A percentile compares a stretch with the other conserved stretches of the same genome.
Conservation (phyloP, 2,888 invertebrate genomes). For the Ypsolopha scabrella region DNA sequence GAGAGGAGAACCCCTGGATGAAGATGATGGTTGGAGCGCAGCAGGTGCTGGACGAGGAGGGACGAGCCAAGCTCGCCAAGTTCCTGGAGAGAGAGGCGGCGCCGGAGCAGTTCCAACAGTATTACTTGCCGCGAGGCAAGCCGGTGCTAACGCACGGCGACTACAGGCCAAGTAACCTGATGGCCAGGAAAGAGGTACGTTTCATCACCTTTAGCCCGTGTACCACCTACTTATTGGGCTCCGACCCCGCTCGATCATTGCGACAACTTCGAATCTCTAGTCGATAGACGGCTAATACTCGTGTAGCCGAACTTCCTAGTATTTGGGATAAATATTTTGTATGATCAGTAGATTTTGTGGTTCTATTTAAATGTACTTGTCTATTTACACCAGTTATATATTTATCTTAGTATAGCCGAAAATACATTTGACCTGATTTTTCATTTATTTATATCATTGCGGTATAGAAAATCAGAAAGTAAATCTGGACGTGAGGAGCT, state of each 20-base stretch:
- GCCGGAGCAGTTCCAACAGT: conserved; percentile 10
- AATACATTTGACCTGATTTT: no score
- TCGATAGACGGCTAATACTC: no score
- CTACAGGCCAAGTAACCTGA: conserved; percentile 32
- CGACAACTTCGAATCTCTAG: no score
- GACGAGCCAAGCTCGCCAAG: conserved; percentile 17
- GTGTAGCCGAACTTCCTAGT: no score
- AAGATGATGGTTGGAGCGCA: conserved; percentile 12
- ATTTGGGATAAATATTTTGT: neutral
- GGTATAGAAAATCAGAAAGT: no score
- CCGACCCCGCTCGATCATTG: no score
- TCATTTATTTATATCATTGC: no score
- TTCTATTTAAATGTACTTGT: neutral
- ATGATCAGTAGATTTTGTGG: neutral
- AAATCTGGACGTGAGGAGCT: no score
- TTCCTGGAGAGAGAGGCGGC: conserved; percentile 13
- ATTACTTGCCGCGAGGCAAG: conserved; percentile 12
- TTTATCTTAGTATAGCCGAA: no score
- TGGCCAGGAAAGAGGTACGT: conserved; percentile 8
- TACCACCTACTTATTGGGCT: neutral
- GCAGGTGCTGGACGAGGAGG: conserved; percentile 16
- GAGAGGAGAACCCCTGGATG: conserved; percentile 9
- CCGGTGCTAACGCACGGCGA: conserved; percentile 30
- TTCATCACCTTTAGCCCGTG: neutral
- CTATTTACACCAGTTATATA: no score